These are phyloP conservation scores for Orchesella flavescens DNA, from an alignment of 2,888 invertebrate genomes.

Conservation along the genomic window DNA sequence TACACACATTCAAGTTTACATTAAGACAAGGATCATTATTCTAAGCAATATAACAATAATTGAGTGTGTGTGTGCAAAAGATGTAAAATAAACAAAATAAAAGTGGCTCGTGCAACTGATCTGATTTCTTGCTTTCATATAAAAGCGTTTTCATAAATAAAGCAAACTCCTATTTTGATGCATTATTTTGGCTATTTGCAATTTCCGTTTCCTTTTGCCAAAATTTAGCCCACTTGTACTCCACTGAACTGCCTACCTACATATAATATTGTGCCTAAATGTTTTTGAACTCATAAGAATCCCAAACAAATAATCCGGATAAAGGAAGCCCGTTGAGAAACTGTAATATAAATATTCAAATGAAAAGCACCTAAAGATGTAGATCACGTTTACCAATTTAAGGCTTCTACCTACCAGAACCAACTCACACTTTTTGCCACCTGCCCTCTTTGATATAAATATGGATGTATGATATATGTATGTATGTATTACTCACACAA, in stretches of 20 bases:
- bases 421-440: too few species aligned
- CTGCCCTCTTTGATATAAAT: too few species aligned
- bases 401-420: background rate
- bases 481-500: too few species aligned
- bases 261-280: too few species aligned
- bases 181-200: conserved; percentile 15
- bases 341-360: background rate
- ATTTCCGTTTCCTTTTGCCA: conserved; percentile 48
- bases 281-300: background rate
- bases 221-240: conserved; percentile 4
- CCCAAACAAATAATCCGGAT: conserved; percentile 4
- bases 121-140: conserved; percentile 30
- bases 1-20: background rate
- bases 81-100: background rate
- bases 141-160: background rate
- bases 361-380: conserved; percentile 7
- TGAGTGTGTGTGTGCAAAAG: background rate
- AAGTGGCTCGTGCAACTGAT: conserved; percentile 24
- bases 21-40: background rate
- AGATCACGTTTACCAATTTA: conserved; percentile 13
- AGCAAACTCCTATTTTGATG: background rate
- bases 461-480: too few species aligned
- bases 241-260: background rate
- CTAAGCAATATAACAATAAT: background rate
- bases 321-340: conserved; percentile 19